Percentiles rank a stretch among this genome's conserved stretches.
Conservation (phyloP, 35 echinoderm and acorn worm genomes). For the Lytechinus variegatus region DNA sequence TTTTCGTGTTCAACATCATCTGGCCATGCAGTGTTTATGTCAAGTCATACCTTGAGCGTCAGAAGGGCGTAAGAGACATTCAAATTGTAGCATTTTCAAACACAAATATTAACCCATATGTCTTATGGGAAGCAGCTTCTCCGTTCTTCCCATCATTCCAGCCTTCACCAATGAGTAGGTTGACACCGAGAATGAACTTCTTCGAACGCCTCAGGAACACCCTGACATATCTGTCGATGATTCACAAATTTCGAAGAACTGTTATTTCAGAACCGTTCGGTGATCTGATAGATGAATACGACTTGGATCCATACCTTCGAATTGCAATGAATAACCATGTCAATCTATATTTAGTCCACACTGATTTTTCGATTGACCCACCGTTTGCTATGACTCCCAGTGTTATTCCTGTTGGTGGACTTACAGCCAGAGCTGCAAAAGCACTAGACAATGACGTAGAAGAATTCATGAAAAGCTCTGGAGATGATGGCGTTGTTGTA, state of each 20-base stretch:
- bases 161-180: neutral
- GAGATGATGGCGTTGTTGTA: conserved; percentile 72
- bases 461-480: conserved; percentile 72
- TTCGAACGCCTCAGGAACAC: conserved; percentile 15
- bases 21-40: conserved; percentile 25
- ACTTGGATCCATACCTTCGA: neutral
- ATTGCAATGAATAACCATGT: neutral
- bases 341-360: conserved; percentile 41
- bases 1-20: neutral
- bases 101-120: neutral
- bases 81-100: neutral
- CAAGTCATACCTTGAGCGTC: conserved; percentile 23
- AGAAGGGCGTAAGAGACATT: neutral
- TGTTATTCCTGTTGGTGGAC: conserved; percentile 68
- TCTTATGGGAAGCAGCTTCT: conserved; percentile 2
- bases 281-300: neutral
- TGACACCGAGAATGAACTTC: neutral
- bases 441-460: conserved; percentile 67
- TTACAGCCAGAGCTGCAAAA: conserved; percentile 48
- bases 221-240: neutral
- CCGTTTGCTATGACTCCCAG: conserved; percentile 69
- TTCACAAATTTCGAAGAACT: neutral
- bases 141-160: conserved; percentile 37
- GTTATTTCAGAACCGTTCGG: neutral
- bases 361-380: conserved; percentile 64